Evolutionary conservation across 2,113 vertebrate genomes (phyloP), one percentile per base, ranked within the genome.

Genomic region (Salvelinus sp.): DNA sequence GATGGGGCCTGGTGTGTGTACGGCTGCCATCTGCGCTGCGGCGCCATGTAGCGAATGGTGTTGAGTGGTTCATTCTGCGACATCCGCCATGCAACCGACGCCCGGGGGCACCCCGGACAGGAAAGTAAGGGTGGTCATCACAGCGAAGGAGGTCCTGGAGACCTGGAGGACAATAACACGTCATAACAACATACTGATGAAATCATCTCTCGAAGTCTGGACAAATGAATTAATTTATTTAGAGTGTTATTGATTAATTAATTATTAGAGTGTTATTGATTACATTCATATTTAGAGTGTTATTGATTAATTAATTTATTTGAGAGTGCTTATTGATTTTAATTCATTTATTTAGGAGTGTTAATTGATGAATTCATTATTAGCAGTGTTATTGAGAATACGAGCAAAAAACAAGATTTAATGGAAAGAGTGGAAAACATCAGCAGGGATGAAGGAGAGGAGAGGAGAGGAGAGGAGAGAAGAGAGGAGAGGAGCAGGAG

Each of bases 41-140:
- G 95, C 20, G 96, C 96, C 96, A 98, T 97, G 92, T 98, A 78
- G 96, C 95, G 76, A 98, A 98, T 96, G 69, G 96, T 98, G 90
- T 93, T 98, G 88, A 98, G 90, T 98, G 97, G 92, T 96, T 98
- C 97, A 98, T 98, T 98, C 93, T 98, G 97, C 47, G 96, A 98
- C 97, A 98, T 97, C 72, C 72, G 97, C 97, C 97, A 98, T 97
- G 97, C 95, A 57, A 98, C 97, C 2, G 97, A 98, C 4, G 96
- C 96, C 96, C 0, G 96, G 96, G 78, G 97, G 97, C 90, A 98
- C 92, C 92, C 77, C 96, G 94, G 90, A 96, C 95, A 3, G 95
- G 95, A 84, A 84, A 96, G 94, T 80, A 96, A 90, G 94, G 94
- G 85, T 96, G 73, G 97, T 95, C 96, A 97, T 97, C 96, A 98